A percentile compares a stretch with the other conserved stretches of the same genome.
Conservation (phyloP, 2,888 invertebrate genomes). For the Calliphora vomitoria region DNA sequence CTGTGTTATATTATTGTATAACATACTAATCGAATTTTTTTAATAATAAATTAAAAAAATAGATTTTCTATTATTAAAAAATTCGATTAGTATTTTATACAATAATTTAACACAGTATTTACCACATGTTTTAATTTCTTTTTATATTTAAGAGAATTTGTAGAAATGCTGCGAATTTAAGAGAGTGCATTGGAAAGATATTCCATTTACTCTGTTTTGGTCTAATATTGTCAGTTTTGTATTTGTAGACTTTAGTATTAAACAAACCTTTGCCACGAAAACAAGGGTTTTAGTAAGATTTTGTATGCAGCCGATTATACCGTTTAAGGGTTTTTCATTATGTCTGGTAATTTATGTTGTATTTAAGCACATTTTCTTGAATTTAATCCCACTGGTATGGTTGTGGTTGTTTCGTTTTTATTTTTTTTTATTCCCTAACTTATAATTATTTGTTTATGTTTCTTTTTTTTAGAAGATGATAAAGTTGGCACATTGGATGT, state of each 20-base stretch:
- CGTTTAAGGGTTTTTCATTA: not conserved
- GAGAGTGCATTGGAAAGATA: not conserved
- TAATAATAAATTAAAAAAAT: too few relatives aligned
- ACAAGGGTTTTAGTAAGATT: not conserved
- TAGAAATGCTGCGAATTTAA: not conserved
- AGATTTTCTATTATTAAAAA: too few relatives aligned
- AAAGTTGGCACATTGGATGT: slow-evolving; percentile 91
- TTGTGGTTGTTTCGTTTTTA: not conserved
- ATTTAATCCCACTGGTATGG: not conserved
- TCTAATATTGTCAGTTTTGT: too few relatives aligned
- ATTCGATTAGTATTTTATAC: not conserved
- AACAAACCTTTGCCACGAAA: not conserved
- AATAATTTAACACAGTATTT: not conserved
- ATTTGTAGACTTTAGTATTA: slow-evolving; percentile 7
- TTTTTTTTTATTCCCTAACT: not conserved
- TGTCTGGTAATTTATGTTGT: slow-evolving; percentile 21
- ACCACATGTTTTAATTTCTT: not conserved
- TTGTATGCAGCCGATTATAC: not conserved
- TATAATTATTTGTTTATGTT: slow-evolving; percentile 38
- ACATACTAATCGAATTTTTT: too few relatives aligned
- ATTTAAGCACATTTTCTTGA: not conserved
- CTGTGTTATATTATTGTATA: too few relatives aligned
- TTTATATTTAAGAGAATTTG: not conserved
- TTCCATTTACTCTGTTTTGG: not conserved
- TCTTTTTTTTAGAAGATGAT: slow-evolving; percentile 82